A percentile compares a stretch with the other conserved stretches of the same genome.
phyloP scores from a whole-genome alignment of 1,140 invertebrate species.

The Proales similis region DNA sequence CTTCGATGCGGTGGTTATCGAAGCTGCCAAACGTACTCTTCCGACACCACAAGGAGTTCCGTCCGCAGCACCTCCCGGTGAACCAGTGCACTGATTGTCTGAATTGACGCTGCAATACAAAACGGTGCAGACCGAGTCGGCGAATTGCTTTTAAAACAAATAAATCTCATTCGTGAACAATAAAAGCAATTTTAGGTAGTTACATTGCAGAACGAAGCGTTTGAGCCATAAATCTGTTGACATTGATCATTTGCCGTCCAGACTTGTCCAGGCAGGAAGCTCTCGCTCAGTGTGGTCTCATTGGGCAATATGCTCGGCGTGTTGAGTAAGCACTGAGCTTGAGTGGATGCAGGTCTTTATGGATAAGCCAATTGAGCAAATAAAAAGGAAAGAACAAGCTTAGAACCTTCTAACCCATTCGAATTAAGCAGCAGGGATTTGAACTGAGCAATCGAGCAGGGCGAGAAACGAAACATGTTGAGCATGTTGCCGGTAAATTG shows the following conservation, averaged over 20 bases:
- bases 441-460: conserved; percentile 12
- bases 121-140: neutral
- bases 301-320: neutral
- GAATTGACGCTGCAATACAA: conserved; percentile 1
- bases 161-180: neutral
- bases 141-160: neutral
- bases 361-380: neutral
- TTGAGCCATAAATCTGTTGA: conserved; percentile 1
- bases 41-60: conserved; percentile 14
- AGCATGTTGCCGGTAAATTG: neutral
- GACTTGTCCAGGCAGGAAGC: neutral
- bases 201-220: conserved; percentile 28
- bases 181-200: neutral
- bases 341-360: neutral
- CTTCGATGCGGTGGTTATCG: neutral
- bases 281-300: neutral
- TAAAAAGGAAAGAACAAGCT: no score
- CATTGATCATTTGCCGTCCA: conserved; percentile 16
- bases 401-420: neutral
- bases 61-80: neutral
- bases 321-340: conserved; percentile 4
- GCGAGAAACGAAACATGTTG: neutral
- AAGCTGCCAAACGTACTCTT: neutral
- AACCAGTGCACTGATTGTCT: neutral
- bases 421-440: neutral